Evolutionary conservation across 2,113 vertebrate species (phyloP).

Genomic region (Pelvicachromis taeniatus): DNA sequence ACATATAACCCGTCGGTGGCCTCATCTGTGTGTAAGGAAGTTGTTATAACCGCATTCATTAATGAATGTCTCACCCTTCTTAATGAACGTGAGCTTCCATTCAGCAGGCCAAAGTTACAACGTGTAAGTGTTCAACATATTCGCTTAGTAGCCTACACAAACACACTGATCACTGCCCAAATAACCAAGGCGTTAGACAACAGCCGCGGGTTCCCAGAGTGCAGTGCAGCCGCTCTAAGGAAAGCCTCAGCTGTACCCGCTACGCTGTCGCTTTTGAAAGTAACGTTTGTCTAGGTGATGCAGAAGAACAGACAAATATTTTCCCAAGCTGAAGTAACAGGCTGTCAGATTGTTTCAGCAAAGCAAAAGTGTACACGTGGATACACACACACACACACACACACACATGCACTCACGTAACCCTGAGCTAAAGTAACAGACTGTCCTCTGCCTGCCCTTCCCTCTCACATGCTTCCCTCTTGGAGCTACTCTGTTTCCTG

Average conservation of each 20-base stretch:
- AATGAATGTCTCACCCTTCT: neutral
- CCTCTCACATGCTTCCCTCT: neutral
- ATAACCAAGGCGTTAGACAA: neutral
- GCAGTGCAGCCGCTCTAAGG: neutral
- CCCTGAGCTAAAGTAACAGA: neutral
- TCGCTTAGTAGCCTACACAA: neutral
- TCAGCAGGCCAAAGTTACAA: neutral
- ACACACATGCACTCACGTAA: neutral
- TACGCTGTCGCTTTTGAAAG: neutral
- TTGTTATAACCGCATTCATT: rapidly evolving
- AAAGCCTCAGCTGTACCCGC: neutral
- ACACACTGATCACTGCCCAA: neutral
- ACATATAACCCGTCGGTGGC: neutral
- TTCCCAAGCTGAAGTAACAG: neutral
- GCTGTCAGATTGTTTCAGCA: neutral
- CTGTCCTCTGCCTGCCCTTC: neutral
- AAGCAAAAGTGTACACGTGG: neutral
- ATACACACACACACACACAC: neutral
- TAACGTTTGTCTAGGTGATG: neutral
- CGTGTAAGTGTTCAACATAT: neutral
- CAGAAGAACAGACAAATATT: neutral
- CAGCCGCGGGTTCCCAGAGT: neutral
- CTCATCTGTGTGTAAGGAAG: neutral
- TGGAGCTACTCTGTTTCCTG: neutral
- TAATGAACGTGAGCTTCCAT: neutral